Conservation (phyloP, 2,888 invertebrate genomes). For the Argynnis bischoffii region DNA sequence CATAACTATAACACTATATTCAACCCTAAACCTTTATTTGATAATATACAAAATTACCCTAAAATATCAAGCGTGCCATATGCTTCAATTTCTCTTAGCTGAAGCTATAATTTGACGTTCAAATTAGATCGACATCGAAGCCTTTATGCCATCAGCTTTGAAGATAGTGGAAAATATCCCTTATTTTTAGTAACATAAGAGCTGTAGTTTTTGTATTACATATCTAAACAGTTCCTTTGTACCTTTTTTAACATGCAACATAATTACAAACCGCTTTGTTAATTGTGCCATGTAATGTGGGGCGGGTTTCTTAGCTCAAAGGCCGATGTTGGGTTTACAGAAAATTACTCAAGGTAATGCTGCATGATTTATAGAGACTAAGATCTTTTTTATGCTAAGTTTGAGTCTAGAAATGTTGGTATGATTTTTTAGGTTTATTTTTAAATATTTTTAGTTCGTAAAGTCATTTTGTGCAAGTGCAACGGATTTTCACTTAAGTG, state of each 20-base stretch:
- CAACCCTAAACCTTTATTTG: constrained; percentile 17
- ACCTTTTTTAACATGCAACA: constrained; percentile 44
- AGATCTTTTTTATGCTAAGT: not conserved
- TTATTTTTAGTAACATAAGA: constrained; percentile 15
- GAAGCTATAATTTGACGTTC: constrained; percentile 33
- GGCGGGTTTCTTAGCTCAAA: constrained; percentile 36
- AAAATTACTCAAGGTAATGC: constrained; percentile 30
- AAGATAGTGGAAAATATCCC: constrained; percentile 16
- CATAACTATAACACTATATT: constrained; percentile 4
- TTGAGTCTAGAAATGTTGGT: too few relatives aligned
- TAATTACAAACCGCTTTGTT: constrained; percentile 51
- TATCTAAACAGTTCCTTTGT: constrained; percentile 31
- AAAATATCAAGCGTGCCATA: constrained; percentile 23
- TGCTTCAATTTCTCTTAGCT: constrained; percentile 30
- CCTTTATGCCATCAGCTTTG: constrained; percentile 38
- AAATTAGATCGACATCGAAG: constrained; percentile 41
- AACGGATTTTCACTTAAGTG: too few relatives aligned
- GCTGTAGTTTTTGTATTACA: constrained; percentile 13
- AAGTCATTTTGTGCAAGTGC: too few relatives aligned
- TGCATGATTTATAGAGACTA: constrained; percentile 12
- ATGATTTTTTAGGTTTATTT: too few relatives aligned
- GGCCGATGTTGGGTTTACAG: constrained; percentile 28
- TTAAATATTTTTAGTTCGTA: too few relatives aligned
- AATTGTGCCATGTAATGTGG: constrained; percentile 44
- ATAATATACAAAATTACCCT: constrained; percentile 27